phyloP scores from a whole-genome alignment of 2,888 invertebrate species.

The Antitype chi region DNA sequence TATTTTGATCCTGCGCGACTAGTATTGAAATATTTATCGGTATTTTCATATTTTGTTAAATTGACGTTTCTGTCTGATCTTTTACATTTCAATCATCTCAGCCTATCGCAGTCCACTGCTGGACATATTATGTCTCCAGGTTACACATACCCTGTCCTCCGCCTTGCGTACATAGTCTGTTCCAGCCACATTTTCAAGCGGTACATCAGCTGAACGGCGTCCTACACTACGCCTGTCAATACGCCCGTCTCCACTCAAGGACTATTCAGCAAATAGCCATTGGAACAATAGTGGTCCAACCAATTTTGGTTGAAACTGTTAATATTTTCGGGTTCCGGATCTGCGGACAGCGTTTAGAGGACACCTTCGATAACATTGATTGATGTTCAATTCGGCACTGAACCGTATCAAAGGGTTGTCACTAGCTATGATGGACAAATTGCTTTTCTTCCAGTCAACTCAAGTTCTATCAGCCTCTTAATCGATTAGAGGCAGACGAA shows the following conservation, averaged over 20 bases:
- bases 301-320: background rate
- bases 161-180: background rate
- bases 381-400: background rate
- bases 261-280: background rate
- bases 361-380: background rate
- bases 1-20: background rate
- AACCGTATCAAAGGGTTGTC: background rate
- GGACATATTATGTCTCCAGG: background rate
- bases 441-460: conserved; percentile 1
- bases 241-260: background rate
- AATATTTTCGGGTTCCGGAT: background rate
- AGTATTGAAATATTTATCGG: background rate
- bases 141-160: background rate
- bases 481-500: conserved; percentile 13
- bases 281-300: background rate
- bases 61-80: background rate
- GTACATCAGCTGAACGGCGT: background rate
- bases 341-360: background rate
- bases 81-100: background rate
- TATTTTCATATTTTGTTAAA: background rate
- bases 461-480: conserved; percentile 1
- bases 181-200: background rate
- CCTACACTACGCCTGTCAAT: background rate
- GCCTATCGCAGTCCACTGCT: background rate
- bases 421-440: conserved; percentile 4